A percentile compares a stretch with the other conserved stretches of the same genome.
phyloP scores from a whole-genome alignment of 2,888 invertebrate species.

The Entomobrya proxima region DNA sequence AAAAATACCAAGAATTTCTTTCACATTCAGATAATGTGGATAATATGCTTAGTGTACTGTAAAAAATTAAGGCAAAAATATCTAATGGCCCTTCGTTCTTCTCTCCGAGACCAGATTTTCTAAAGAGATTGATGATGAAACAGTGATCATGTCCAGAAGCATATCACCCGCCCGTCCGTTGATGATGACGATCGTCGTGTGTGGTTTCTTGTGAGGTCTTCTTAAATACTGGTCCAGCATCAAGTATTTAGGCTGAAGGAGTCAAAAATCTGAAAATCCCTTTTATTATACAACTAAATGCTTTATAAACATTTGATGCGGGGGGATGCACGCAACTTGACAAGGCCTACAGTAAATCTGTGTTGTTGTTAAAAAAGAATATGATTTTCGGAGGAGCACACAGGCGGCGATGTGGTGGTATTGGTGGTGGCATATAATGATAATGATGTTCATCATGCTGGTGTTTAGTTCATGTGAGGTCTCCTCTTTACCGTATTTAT shows the following conservation, averaged over 20 bases:
- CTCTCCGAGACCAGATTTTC: constrained; percentile 13
- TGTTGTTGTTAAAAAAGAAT: neutral
- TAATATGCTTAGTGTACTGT: no score
- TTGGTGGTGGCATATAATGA: constrained; percentile 4
- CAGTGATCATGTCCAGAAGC: constrained; percentile 67
- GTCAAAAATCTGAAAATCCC: constrained; percentile 36
- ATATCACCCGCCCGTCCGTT: constrained; percentile 28
- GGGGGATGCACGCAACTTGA: neutral
- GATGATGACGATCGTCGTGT: constrained; percentile 61
- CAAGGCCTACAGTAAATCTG: neutral
- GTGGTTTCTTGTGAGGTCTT: constrained; percentile 63
- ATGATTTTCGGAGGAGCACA: constrained; percentile 26
- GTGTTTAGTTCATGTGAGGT: constrained; percentile 66
- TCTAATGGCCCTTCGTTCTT: neutral
- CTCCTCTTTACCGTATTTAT: constrained; percentile 24
- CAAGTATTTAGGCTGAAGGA: neutral
- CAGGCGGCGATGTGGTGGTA: neutral
- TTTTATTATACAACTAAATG: constrained; percentile 41
- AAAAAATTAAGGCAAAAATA: constrained; percentile 16
- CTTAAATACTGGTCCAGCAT: constrained; percentile 31
- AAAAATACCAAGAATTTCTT: neutral
- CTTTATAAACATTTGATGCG: neutral
- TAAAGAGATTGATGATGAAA: constrained; percentile 62
- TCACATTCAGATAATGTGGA: no score
- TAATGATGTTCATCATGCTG: constrained; percentile 44